Base-by-base conservation (phyloP, 2,797 vertebrate species). In the Notolabrus celidotus region DNA sequence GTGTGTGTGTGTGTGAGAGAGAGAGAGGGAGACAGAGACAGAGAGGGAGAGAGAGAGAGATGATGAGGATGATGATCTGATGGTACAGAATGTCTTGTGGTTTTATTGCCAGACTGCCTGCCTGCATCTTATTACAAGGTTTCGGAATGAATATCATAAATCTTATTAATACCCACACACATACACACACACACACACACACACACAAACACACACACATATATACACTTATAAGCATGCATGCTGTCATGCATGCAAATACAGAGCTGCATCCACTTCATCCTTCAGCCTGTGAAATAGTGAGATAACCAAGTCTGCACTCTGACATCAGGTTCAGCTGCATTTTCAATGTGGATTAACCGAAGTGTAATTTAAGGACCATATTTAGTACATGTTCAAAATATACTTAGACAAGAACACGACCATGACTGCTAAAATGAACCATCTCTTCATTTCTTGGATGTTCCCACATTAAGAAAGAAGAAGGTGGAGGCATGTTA, bases 131-230 rank as follows among this genome's bases (percentile, higher is more conserved):
- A 83, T 86, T 82, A 56, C 54, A 64, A 77, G 53, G 58, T 45
- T 80, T 74, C 43, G 70, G 92, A 88, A 93, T 90, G 79, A 93
- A 84, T 61, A 49, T 82, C 85, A 82, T 93, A 88, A 91, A 92
- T 86, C 71, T 42, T 54, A 63, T 80, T 46, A 53, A 64, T 38
- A 33, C 25, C 41, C 34, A 38, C 39, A 38, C 12, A 16, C 15
- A 41, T 25, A 23, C 7, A 20, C 22, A 56, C 38, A 25, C 31
- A 45, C 51, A 41, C 43, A 19, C 14, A 14, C 38, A 41, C 38
- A 5, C 38, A 16, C 14, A 14, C 38, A 41, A 38, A 5, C 38
- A 16, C 38, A 16, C 38, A 17, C 16, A 41, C 14, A 38, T 7
- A 38, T 6, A 15, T 12, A 38, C 36, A 9, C 29, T 31, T 31